Percentiles rank a stretch among this genome's conserved stretches.
Conservation (phyloP, 37 sponge, comb jelly and placozoan genomes). For the Petrosia ficiformis region DNA sequence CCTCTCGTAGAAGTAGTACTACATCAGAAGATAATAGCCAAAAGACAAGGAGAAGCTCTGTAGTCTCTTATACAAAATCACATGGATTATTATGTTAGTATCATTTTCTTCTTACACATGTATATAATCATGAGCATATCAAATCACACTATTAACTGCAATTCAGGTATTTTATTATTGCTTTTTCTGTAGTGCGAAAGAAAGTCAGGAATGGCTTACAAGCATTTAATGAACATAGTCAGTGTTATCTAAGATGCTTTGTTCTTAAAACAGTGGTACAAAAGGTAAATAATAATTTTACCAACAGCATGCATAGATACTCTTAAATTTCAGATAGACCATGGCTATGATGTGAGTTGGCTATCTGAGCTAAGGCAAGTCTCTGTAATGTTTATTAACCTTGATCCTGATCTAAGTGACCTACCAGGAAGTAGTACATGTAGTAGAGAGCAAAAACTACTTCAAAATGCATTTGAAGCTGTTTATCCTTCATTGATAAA, state of each 20-base stretch:
- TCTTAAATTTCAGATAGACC: slow-evolving; percentile 61
- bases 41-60: too few species aligned
- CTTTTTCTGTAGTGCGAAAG: not conserved
- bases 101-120: too few species aligned
- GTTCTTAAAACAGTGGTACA: slow-evolving; percentile 42
- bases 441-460: slow-evolving; percentile 23
- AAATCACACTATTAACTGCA: too few species aligned
- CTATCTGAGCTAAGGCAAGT: slow-evolving; percentile 84
- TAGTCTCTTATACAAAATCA: too few species aligned
- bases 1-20: too few species aligned
- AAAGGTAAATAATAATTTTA: slow-evolving; percentile 26
- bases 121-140: too few species aligned
- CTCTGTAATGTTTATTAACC: slow-evolving; percentile 87
- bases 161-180: too few species aligned
- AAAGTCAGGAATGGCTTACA: not conserved
- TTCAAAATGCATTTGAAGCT: slow-evolving; percentile 62
- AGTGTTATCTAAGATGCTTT: slow-evolving; percentile 22
- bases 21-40: too few species aligned
- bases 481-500: slow-evolving; percentile 38
- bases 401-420: slow-evolving; percentile 41
- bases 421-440: not conserved
- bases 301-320: not conserved
- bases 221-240: too few species aligned
- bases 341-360: slow-evolving; percentile 79
- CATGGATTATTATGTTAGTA: too few species aligned